phyloP scores from a whole-genome alignment of 2,113 vertebrate species.

The pig (Sus scrofa) region DNA sequence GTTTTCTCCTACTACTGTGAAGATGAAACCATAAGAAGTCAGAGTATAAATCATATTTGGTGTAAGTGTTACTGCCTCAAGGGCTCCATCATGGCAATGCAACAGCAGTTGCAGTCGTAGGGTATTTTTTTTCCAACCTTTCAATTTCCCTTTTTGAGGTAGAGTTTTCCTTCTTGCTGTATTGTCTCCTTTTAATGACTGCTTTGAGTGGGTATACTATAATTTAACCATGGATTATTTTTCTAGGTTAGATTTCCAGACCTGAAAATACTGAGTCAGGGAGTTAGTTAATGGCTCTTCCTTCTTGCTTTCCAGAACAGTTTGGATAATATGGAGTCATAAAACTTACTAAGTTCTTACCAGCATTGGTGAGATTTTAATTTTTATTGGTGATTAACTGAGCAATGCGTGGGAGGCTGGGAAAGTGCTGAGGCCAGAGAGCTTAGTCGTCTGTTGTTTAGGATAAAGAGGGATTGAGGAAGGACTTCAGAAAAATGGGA shows the following conservation, averaged over 20 bases:
- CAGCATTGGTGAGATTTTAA: not conserved
- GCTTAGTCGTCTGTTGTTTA: not conserved
- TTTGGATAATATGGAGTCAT: not conserved
- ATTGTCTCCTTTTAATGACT: not conserved
- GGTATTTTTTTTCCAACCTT: not conserved
- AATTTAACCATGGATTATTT: not conserved
- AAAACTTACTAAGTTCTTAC: not conserved
- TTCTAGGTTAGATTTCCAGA: constrained; percentile 47
- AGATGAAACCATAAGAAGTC: constrained; percentile 12
- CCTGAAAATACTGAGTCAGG: constrained; percentile 47
- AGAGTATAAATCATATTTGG: not conserved
- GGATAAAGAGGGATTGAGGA: not conserved
- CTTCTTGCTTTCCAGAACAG: constrained; percentile 20
- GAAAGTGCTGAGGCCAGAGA: not conserved
- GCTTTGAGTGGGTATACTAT: not conserved
- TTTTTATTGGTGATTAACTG: not conserved
- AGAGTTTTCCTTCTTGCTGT: not conserved
- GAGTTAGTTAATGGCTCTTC: constrained; percentile 30
- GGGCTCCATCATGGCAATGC: not conserved
- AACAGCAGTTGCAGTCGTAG: not conserved
- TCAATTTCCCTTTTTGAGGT: not conserved
- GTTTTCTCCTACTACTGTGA: not conserved
- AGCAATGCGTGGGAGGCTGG: not conserved
- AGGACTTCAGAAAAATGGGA: not conserved
- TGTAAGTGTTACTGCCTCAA: not conserved